These are phyloP conservation scores for Resseliella maxima DNA, from an alignment of 2,888 invertebrate genomes.

Conservation along the genomic window DNA sequence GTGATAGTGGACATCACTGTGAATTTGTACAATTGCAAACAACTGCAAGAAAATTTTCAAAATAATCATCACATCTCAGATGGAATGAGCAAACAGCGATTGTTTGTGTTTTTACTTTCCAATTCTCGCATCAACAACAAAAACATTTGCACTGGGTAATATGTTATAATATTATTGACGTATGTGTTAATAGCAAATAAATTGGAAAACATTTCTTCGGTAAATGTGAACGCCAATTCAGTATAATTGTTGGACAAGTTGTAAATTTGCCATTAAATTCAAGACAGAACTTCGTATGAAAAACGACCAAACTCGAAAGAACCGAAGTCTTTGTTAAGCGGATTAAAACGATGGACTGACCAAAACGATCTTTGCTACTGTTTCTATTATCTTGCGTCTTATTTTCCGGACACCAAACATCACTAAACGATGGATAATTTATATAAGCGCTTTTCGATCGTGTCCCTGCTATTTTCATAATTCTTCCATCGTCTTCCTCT, in stretches of 20 bases:
- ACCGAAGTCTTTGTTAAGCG: slow-evolving; percentile 26
- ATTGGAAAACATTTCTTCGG: background rate
- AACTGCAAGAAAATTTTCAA: background rate
- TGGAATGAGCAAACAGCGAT: background rate
- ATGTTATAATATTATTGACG: slow-evolving; percentile 4
- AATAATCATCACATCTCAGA: background rate
- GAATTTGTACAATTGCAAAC: background rate
- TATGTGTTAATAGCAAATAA: slow-evolving; percentile 30
- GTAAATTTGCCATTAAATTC: background rate
- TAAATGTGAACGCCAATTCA: background rate
- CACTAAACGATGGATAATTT: background rate
- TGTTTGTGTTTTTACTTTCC: slow-evolving; percentile 7
- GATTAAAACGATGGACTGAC: slow-evolving; percentile 35
- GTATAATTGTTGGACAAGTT: background rate
- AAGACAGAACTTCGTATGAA: background rate
- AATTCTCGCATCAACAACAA: background rate
- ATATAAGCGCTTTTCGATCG: slow-evolving; percentile 25
- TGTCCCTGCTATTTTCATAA: background rate
- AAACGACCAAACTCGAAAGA: background rate
- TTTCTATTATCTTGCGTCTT: slow-evolving; percentile 1
- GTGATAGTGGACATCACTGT: no score
- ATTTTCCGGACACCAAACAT: background rate
- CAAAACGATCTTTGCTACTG: slow-evolving; percentile 22
- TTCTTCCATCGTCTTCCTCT: background rate
- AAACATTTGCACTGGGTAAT: background rate